phyloP scores from a whole-genome alignment of 2,113 vertebrate genomes.

The Scartelaos histophorus region DNA sequence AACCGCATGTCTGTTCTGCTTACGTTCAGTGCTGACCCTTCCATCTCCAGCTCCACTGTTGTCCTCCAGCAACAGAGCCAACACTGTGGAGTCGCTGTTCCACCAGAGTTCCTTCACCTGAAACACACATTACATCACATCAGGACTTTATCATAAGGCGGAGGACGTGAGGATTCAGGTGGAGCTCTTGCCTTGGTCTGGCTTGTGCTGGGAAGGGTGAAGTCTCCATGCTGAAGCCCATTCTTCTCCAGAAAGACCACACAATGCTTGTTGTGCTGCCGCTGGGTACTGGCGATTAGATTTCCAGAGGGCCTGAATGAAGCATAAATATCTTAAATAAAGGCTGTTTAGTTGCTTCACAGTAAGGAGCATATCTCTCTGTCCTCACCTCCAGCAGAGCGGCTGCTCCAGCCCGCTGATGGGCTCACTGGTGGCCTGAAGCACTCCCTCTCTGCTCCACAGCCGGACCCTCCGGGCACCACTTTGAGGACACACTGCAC shows the following conservation, averaged over 20 bases:
- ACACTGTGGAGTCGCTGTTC: slow-evolving; percentile 90
- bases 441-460: slow-evolving; percentile 82
- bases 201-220: slow-evolving; percentile 86
- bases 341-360: neutral
- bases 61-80: slow-evolving; percentile 92
- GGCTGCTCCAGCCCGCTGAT: slow-evolving; percentile 87
- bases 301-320: slow-evolving; percentile 87
- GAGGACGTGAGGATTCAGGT: neutral
- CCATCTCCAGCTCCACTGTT: slow-evolving; percentile 62
- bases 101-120: slow-evolving; percentile 92
- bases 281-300: slow-evolving; percentile 87
- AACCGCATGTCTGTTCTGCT: slow-evolving; percentile 38
- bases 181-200: slow-evolving; percentile 79
- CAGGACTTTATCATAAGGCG: neutral
- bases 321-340: neutral
- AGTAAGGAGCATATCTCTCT: no score
- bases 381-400: slow-evolving; percentile 91
- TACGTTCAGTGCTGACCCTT: slow-evolving; percentile 77
- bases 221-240: slow-evolving; percentile 93
- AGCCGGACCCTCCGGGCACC: slow-evolving; percentile 76
- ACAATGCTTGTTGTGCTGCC: slow-evolving; percentile 89
- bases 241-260: slow-evolving; percentile 98
- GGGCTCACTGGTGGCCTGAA: slow-evolving; percentile 92
- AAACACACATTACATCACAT: neutral
- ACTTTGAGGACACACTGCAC: slow-evolving; percentile 84